Evolutionary conservation across 2,113 vertebrate species (phyloP).

Genomic region (Numida meleagris): DNA sequence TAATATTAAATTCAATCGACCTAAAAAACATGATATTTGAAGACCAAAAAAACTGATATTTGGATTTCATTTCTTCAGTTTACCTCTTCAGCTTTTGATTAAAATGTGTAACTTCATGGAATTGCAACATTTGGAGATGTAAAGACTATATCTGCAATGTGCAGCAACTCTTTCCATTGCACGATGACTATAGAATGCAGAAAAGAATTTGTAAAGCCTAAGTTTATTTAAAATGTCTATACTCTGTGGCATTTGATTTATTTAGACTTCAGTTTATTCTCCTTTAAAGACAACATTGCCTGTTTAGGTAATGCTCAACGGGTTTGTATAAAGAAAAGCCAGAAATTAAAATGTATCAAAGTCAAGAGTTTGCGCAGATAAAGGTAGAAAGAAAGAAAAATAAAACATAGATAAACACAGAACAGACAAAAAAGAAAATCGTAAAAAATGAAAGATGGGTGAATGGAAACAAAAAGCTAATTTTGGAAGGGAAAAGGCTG

Average conservation of each 20-base stretch:
- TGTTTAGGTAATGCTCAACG: constrained; percentile 41
- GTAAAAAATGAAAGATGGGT: background rate
- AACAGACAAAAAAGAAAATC: background rate
- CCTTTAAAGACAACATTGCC: constrained; percentile 1
- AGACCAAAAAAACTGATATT: background rate
- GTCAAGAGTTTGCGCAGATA: constrained; percentile 21
- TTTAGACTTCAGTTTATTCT: background rate
- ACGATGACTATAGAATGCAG: background rate
- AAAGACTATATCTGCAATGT: background rate
- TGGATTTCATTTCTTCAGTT: background rate
- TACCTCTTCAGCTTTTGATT: background rate
- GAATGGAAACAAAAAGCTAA: background rate
- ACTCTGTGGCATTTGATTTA: background rate
- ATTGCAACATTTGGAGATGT: background rate
- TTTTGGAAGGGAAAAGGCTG: background rate
- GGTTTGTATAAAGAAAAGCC: constrained; percentile 47
- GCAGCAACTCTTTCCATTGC: background rate
- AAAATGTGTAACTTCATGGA: background rate
- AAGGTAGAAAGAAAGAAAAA: background rate
- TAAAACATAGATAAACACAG: background rate
- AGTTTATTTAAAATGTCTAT: constrained; percentile 15
- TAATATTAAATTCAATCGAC: background rate
- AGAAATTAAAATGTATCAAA: constrained; percentile 10
- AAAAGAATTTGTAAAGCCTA: background rate
- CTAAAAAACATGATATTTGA: background rate